Percentiles rank a stretch among this genome's conserved stretches.
Evolutionary conservation across 92 coral and sea anemone species (phyloP).

Genomic region (Isaurus tuberculatus): DNA sequence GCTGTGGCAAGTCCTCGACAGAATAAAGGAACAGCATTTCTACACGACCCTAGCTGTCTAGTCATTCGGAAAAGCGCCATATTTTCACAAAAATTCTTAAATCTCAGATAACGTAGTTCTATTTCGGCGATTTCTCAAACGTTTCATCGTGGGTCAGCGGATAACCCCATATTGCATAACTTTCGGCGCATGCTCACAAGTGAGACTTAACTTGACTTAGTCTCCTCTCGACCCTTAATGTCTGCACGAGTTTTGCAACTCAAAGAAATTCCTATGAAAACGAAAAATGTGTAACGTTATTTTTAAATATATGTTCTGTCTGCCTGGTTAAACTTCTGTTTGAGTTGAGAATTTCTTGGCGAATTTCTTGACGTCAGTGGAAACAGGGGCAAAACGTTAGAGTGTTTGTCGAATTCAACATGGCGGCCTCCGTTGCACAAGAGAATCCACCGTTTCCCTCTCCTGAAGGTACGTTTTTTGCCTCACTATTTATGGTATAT

Average conservation of each 20-base stretch:
- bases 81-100: not conserved
- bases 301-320: not conserved
- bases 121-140: not conserved
- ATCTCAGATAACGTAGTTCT: not conserved
- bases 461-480: slow-evolving; percentile 60
- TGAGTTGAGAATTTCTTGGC: not conserved
- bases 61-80: slow-evolving; percentile 61
- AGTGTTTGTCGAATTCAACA: not conserved
- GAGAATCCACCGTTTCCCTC: slow-evolving; percentile 70
- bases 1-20: slow-evolving; percentile 61
- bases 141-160: slow-evolving; percentile 4
- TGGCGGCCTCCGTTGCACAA: slow-evolving; percentile 59
- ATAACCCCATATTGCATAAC: slow-evolving; percentile 6
- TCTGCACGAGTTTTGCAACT: slow-evolving; percentile 11
- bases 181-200: slow-evolving; percentile 7
- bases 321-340: not conserved
- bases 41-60: slow-evolving; percentile 43
- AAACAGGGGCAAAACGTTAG: no score
- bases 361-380: not conserved
- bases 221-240: not conserved
- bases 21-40: slow-evolving; percentile 47
- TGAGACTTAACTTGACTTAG: not conserved
- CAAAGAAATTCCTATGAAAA: not conserved
- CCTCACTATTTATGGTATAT: not conserved
- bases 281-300: slow-evolving; percentile 11